Conservation (phyloP, 2,113 vertebrate species). For the Emberiza fucata region DNA sequence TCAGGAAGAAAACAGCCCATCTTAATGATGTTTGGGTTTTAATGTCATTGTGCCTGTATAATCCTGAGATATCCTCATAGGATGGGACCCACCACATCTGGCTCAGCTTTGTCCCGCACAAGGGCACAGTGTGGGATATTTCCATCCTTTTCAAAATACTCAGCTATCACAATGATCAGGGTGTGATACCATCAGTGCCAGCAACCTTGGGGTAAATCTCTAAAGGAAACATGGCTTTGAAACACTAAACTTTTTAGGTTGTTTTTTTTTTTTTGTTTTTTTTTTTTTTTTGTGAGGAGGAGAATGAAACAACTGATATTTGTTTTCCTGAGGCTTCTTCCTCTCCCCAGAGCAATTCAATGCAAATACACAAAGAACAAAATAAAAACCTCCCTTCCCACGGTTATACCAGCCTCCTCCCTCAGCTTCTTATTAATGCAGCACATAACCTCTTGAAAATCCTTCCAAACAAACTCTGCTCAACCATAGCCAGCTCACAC, state of each 20-base stretch:
- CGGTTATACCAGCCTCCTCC: neutral
- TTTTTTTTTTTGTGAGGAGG: neutral
- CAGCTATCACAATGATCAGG: neutral
- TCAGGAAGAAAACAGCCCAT: neutral
- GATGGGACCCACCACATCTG: neutral
- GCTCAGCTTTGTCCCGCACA: neutral
- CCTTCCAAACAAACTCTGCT: neutral
- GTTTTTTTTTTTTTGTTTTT: neutral
- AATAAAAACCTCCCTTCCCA: constrained; percentile 31
- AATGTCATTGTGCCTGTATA: neutral
- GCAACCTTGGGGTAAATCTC: neutral
- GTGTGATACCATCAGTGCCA: neutral
- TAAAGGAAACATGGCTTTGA: neutral
- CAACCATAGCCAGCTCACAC: neutral
- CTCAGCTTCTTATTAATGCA: constrained; percentile 8
- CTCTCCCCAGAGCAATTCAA: constrained; percentile 16
- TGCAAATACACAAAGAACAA: constrained; percentile 32
- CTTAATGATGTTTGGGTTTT: neutral
- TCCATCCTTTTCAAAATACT: neutral
- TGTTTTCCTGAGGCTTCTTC: constrained; percentile 26
- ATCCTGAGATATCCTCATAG: neutral
- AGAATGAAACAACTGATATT: constrained; percentile 2
- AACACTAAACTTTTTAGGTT: neutral
- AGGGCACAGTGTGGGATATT: neutral
- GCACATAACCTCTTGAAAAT: constrained; percentile 3